These are phyloP conservation scores for Oxyura jamaicensis DNA, from an alignment of 2,113 vertebrate species.

Conservation along the genomic window DNA sequence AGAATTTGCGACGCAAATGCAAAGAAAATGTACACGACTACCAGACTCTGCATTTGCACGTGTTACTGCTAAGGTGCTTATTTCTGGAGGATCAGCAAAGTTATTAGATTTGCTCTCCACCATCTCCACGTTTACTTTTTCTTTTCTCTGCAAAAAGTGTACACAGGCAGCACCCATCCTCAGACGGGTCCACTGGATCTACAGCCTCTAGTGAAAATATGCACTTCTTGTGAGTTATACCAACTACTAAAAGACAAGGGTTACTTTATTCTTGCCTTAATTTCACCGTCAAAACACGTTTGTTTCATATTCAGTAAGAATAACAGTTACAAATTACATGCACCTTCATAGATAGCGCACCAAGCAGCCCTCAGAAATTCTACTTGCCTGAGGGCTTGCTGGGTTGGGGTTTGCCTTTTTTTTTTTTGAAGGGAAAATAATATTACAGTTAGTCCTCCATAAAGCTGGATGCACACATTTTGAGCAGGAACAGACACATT, in stretches of 20 bases:
- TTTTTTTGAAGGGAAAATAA: not conserved
- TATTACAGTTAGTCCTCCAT: not conserved
- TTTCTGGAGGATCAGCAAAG: slow-evolving; percentile 23
- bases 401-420: not conserved
- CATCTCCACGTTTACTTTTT: slow-evolving; percentile 33
- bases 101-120: not conserved
- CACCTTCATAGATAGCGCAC: not conserved
- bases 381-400: not conserved
- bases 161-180: not conserved
- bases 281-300: slow-evolving; percentile 20
- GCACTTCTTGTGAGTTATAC: slow-evolving; percentile 14
- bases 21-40: slow-evolving; percentile 5
- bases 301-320: slow-evolving; percentile 51
- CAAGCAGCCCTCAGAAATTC: slow-evolving; percentile 25
- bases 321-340: slow-evolving; percentile 18
- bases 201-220: slow-evolving; percentile 33
- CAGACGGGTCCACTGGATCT: slow-evolving; percentile 12
- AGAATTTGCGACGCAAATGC: not conserved
- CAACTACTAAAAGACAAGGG: slow-evolving; percentile 23
- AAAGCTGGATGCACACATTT: not conserved
- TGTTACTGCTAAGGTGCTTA: not conserved
- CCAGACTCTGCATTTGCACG: slow-evolving; percentile 4
- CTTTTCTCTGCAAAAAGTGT: slow-evolving; percentile 4
- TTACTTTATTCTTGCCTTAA: slow-evolving; percentile 35
- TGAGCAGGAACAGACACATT: not conserved